Evolutionary conservation across 2,113 vertebrate genomes (phyloP), one percentile per base, ranked within the genome.

Genomic region (Microcebus griseorufus): DNA sequence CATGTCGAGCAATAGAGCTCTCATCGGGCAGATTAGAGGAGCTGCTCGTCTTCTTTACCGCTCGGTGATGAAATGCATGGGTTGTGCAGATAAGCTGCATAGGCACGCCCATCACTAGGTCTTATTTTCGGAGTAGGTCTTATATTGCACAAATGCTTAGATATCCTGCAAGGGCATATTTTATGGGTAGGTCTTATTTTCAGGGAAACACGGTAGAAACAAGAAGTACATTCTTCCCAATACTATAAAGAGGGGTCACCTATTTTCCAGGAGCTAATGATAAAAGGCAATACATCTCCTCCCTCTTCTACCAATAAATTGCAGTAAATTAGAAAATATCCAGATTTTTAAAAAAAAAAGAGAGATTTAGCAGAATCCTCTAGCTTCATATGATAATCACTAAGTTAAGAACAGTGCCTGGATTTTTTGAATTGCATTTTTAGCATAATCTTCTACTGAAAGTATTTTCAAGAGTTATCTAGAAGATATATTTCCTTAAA

Each of bases 371-470:
- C 70, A 42, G 51, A 90, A 81, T 80, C 83, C 23, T 90, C 84
- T 81, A 12, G 18, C 32, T 95, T 88, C 60, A n/a, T 45, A n/a
- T 37, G 48, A 75, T 13, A 80, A 27, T 93, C 23, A 88, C 1
- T 81, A 93, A 94, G 72, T 91, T 93, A 90, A 93, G 4, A 92
- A 55, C 58, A 85, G 42, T 88, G 5, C 29, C 34, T 55, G 16
- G 48, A 48, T 27, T 70, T 92, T 81, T 83, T 6, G 1, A 84
- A 84, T 90, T 75, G 70, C 8, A 45, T 65, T 65, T 92, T 75
- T 87, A 81, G 64, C 45, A 86, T 37, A 84, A 76, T 80, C 42
- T 67, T 62, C 48, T 60, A 67, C 23, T 79, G 22, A 80, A 81
- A 65, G 1, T 32, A 3, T 37, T 79, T 93, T 65, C 42, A 65